Percentiles rank a stretch among this genome's conserved stretches.
phyloP scores from a whole-genome alignment of 1,140 invertebrate species.

The Phymorhynchus buccinoides region DNA sequence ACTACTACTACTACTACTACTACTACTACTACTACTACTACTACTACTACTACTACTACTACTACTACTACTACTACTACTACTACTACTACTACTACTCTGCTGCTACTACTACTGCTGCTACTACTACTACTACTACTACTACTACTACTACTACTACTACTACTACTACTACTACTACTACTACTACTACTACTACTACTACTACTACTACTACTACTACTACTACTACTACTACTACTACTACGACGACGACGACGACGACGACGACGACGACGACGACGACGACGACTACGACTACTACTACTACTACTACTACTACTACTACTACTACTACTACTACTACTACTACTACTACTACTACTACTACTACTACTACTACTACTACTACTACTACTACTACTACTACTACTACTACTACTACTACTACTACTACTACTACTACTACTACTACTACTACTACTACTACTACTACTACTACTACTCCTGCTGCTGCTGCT shows the following conservation, averaged over 20 bases:
- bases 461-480: conserved; percentile 9
- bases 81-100: too few relatives aligned
- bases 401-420: conserved; percentile 16
- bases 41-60: conserved; percentile 16
- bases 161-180: conserved; percentile 17
- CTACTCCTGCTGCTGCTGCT: too few relatives aligned
- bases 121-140: conserved; percentile 29
- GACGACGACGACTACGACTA: too few relatives aligned
- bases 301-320: too few relatives aligned
- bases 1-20: conserved; percentile 36
- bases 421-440: conserved; percentile 16
- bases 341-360: conserved; percentile 17
- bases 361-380: conserved; percentile 16
- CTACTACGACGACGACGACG: too few relatives aligned
- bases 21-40: conserved; percentile 19
- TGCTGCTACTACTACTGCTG: too few relatives aligned
- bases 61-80: conserved; percentile 8
- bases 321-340: conserved; percentile 16
- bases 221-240: too few relatives aligned
- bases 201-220: conserved; percentile 16
- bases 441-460: conserved; percentile 16
- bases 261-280: too few relatives aligned
- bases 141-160: conserved; percentile 32
- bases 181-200: conserved; percentile 16
- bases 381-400: conserved; percentile 12